Evolutionary conservation across 1,140 invertebrate genomes (phyloP).

Genomic region (Rhopalosiphum maidis): DNA sequence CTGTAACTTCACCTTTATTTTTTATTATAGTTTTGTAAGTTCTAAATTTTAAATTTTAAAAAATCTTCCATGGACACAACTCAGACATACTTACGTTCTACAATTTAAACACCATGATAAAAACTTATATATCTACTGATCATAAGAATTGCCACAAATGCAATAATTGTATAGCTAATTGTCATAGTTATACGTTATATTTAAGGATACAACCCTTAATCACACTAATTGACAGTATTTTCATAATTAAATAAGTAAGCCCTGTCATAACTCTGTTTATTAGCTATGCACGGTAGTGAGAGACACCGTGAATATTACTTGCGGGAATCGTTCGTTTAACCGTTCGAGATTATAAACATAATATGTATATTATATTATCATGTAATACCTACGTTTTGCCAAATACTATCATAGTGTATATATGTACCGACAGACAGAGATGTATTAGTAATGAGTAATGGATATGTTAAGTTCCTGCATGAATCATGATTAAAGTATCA

Average conservation of each 20-base stretch:
- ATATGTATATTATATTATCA: background rate
- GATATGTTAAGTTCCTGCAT: background rate
- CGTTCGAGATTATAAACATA: background rate
- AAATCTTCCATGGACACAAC: background rate
- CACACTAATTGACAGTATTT: background rate
- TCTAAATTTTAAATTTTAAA: background rate
- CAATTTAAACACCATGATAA: background rate
- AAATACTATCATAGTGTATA: background rate
- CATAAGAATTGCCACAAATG: too few relatives aligned
- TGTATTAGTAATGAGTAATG: background rate
- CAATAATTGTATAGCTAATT: too few relatives aligned
- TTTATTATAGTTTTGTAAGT: background rate
- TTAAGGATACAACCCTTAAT: background rate
- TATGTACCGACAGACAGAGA: too few relatives aligned
- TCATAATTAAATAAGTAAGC: background rate
- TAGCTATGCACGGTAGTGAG: background rate
- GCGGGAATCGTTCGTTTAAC: background rate
- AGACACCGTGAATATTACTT: background rate
- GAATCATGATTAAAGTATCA: background rate
- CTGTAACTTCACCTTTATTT: background rate
- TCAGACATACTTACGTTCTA: background rate
- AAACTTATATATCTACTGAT: background rate
- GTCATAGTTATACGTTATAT: background rate
- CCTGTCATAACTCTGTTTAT: background rate
- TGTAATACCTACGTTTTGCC: background rate